These are phyloP conservation scores for Drymodes brunneopygia DNA, from an alignment of 2,113 vertebrate genomes.

Conservation along the genomic window DNA sequence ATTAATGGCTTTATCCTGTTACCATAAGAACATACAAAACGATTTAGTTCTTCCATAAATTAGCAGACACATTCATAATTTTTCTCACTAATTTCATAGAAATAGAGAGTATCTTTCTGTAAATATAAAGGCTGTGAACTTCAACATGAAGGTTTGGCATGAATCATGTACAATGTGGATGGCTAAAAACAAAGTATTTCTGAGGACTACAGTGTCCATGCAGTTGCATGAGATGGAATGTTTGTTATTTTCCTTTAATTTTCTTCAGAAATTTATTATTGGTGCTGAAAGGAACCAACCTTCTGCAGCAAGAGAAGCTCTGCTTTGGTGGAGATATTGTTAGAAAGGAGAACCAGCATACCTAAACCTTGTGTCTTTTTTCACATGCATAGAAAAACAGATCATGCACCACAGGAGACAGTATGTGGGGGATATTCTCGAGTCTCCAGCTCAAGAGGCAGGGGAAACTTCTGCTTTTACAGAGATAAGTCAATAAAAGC, in stretches of 20 bases:
- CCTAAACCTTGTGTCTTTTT: background rate
- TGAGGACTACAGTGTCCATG: background rate
- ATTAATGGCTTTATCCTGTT: slow-evolving; percentile 17
- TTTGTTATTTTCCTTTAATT: background rate
- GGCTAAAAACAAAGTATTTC: background rate
- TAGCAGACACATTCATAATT: background rate
- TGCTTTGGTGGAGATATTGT: background rate
- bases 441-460: background rate
- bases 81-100: background rate
- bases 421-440: background rate
- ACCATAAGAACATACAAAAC: background rate
- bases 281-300: background rate
- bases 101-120: background rate
- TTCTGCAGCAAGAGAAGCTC: background rate
- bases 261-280: background rate
- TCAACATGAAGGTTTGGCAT: background rate
- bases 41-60: background rate
- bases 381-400: background rate
- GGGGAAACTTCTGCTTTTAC: background rate
- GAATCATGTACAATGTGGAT: rapidly evolving
- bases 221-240: background rate
- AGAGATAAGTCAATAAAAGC: background rate
- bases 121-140: background rate
- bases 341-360: background rate
- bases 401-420: background rate